Conservation (phyloP, 35 echinoderm and acorn worm species). For the Patiria miniata region DNA sequence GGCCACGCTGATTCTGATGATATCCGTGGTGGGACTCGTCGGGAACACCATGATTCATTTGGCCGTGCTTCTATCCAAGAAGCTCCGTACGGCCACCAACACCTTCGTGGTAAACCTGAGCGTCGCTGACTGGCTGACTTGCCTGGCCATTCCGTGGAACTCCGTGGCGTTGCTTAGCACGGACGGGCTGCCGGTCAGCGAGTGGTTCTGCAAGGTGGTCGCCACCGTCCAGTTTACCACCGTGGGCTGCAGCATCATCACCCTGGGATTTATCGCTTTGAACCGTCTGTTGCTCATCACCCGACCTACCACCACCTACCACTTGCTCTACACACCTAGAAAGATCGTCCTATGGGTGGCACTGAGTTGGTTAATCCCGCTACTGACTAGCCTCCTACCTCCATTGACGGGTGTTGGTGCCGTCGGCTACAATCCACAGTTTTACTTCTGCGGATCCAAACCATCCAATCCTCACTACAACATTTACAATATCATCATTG, state of each 20-base stretch:
- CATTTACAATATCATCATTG: constrained; percentile 32
- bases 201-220: background rate
- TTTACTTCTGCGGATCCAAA: background rate
- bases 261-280: background rate
- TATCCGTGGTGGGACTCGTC: background rate
- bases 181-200: background rate
- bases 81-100: constrained; percentile 26
- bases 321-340: background rate
- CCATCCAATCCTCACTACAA: background rate
- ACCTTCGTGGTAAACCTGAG: constrained; percentile 26
- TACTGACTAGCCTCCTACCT: background rate
- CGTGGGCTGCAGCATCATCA: constrained; percentile 6
- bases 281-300: constrained; percentile 32
- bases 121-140: constrained; percentile 20
- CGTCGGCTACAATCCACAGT: constrained; percentile 33
- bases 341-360: background rate
- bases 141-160: constrained; percentile 1
- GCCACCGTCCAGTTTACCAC: background rate
- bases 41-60: constrained; percentile 6
- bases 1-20: background rate
- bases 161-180: background rate
- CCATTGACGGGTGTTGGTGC: constrained; percentile 18
- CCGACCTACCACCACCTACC: background rate
- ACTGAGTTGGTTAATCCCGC: constrained; percentile 39
- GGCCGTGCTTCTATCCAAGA: constrained; percentile 4